Evolutionary conservation across 2,113 vertebrate genomes (phyloP).

Genomic region (Ursus arctos): DNA sequence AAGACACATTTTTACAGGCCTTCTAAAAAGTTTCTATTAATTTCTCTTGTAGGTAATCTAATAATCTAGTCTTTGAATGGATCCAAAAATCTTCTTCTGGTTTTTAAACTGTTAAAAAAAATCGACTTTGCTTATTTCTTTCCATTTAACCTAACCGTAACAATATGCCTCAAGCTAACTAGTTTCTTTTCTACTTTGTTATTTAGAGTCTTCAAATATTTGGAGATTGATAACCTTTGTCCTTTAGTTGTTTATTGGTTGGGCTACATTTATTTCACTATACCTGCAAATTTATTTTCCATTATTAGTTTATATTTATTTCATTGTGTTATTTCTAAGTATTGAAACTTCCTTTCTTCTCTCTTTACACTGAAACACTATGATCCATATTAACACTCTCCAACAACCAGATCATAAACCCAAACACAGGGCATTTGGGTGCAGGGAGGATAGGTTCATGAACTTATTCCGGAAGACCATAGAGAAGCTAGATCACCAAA

Average conservation of each 20-base stretch:
- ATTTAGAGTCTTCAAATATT: not conserved
- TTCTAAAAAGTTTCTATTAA: not conserved
- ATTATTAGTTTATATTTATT: slow-evolving; percentile 1
- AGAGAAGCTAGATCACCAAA: not conserved
- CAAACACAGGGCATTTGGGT: not conserved
- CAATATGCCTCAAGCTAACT: not conserved
- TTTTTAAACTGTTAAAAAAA: not conserved
- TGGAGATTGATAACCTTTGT: not conserved
- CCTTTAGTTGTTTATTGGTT: not conserved
- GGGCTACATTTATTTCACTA: not conserved
- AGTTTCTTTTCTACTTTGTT: not conserved
- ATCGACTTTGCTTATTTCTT: slow-evolving; percentile 20
- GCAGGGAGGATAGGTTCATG: not conserved
- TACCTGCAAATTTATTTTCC: not conserved
- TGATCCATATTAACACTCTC: not conserved
- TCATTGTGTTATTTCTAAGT: not conserved
- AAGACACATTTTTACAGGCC: not conserved
- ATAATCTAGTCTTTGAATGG: not conserved
- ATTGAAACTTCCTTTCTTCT: not conserved
- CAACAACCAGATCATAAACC: not conserved
- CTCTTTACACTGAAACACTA: not conserved
- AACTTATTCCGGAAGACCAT: not conserved
- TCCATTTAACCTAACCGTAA: not conserved
- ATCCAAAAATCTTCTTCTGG: not conserved
- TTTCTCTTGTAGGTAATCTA: not conserved